Conservation (phyloP, 1,140 invertebrate species). For the Triops cancriformis region DNA sequence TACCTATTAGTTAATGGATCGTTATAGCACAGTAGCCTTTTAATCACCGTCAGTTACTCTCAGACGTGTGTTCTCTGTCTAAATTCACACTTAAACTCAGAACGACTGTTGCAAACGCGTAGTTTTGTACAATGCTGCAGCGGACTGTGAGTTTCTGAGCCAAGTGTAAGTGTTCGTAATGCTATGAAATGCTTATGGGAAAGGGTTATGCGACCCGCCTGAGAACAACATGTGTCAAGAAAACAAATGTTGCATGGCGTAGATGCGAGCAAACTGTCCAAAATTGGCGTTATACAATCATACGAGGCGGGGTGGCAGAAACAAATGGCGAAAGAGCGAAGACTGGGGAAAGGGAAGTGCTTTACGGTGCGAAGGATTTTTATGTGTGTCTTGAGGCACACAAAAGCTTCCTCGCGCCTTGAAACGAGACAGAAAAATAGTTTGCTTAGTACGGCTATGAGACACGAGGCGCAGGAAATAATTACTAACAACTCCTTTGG, state of each 20-base stretch:
- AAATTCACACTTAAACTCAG: too few species aligned
- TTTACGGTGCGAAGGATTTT: background rate
- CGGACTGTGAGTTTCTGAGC: background rate
- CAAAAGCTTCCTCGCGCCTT: background rate
- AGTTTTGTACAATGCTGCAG: too few species aligned
- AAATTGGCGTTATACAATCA: background rate
- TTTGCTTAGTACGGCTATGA: background rate
- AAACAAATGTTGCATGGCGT: background rate
- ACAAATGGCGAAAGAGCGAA: background rate
- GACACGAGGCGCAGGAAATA: background rate
- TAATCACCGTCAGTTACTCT: too few species aligned
- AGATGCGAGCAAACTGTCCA: background rate
- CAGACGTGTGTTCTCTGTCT: too few species aligned
- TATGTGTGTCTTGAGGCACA: background rate
- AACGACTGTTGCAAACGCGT: too few species aligned
- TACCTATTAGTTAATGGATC: too few species aligned
- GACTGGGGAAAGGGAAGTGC: background rate
- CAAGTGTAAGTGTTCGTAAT: background rate
- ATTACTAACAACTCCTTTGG: background rate
- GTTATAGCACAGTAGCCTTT: too few species aligned
- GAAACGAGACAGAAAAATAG: background rate
- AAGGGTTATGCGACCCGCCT: background rate
- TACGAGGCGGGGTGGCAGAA: background rate
- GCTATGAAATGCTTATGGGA: background rate
- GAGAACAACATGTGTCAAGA: background rate